Evolutionary conservation across 2,888 invertebrate genomes (phyloP).

Genomic region (Pharmacophagus antenor): DNA sequence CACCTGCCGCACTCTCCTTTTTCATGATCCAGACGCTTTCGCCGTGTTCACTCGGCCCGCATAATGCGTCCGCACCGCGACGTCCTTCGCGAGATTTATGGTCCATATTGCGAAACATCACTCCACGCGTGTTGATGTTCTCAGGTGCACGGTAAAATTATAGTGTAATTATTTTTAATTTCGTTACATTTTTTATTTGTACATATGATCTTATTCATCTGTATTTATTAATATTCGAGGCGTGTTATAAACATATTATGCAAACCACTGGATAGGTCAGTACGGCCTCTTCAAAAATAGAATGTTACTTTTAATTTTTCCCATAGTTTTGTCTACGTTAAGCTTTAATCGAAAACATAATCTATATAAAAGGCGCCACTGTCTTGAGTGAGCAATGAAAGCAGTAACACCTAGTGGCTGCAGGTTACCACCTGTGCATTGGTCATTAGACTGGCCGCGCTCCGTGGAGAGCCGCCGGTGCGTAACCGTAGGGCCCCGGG

Average conservation of each 20-base stretch:
- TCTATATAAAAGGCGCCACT: not conserved
- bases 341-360: too few relatives aligned
- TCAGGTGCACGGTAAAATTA: too few relatives aligned
- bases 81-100: not conserved
- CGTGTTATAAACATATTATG: too few relatives aligned
- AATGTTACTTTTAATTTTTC: too few relatives aligned
- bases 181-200: too few relatives aligned
- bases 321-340: too few relatives aligned
- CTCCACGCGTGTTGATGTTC: too few relatives aligned
- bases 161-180: too few relatives aligned
- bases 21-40: conserved; percentile 61
- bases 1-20: conserved; percentile 75
- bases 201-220: too few relatives aligned
- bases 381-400: conserved; percentile 9
- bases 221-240: too few relatives aligned
- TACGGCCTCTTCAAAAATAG: too few relatives aligned
- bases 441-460: conserved; percentile 60
- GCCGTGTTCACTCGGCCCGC: conserved; percentile 35
- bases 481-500: conserved; percentile 48
- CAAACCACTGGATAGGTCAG: too few relatives aligned
- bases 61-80: not conserved
- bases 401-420: conserved; percentile 44
- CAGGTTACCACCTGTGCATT: conserved; percentile 38
- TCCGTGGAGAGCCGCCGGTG: conserved; percentile 59
- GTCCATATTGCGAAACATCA: not conserved